Evolutionary conservation across 2,888 invertebrate species (phyloP).

Genomic region (Glyphotaelius pellucidus): DNA sequence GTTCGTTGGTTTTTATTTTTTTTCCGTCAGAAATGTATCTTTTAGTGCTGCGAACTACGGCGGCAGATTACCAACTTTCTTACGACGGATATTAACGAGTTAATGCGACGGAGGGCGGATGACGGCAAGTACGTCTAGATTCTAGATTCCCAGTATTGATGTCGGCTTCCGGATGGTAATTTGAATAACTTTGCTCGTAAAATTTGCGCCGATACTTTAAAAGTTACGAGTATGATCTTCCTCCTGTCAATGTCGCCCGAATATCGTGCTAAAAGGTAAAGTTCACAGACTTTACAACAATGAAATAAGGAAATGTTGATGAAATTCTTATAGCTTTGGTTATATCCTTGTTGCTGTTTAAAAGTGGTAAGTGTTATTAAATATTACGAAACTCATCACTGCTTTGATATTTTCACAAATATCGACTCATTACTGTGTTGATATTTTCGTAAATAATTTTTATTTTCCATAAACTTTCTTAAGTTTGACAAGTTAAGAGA

Average conservation of each 20-base stretch:
- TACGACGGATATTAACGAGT: conserved; percentile 56
- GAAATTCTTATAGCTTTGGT: background rate
- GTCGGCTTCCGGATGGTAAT: conserved; percentile 50
- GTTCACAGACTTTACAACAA: conserved; percentile 1
- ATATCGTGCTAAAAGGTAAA: conserved; percentile 3
- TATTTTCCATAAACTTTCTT: background rate
- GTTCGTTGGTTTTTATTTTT: conserved; percentile 48
- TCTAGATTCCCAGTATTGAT: conserved; percentile 38
- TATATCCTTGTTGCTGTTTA: background rate
- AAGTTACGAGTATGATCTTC: conserved; percentile 15
- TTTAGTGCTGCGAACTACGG: conserved; percentile 52
- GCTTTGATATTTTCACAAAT: background rate
- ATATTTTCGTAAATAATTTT: background rate
- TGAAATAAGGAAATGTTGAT: background rate
- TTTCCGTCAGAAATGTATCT: conserved; percentile 48
- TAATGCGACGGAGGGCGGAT: conserved; percentile 35
- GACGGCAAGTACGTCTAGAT: background rate
- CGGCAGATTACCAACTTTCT: conserved; percentile 54
- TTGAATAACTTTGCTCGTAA: conserved; percentile 47
- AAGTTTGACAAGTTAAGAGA: too few relatives aligned
- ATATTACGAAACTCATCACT: background rate
- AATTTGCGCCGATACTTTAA: conserved; percentile 45
- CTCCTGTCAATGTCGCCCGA: conserved; percentile 4
- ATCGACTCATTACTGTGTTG: background rate
- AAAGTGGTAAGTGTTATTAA: background rate